Percentiles rank a stretch among this genome's conserved stretches.
Conservation (phyloP, 1,140 invertebrate species). For the Argopecten irradians region DNA sequence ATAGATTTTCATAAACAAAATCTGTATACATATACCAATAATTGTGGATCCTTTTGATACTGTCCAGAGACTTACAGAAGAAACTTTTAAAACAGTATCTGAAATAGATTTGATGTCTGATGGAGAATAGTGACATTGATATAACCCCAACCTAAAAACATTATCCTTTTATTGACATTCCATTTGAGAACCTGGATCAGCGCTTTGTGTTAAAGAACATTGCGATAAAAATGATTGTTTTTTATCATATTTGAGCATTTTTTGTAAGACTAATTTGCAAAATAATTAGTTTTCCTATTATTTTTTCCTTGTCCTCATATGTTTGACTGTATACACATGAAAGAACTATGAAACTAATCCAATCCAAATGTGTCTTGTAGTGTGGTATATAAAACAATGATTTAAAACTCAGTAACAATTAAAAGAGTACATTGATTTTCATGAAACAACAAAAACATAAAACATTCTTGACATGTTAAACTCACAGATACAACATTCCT, state of each 20-base stretch:
- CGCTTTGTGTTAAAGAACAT: no score
- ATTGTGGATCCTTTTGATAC: neutral
- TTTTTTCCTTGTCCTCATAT: no score
- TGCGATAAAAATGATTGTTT: neutral
- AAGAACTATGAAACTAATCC: neutral
- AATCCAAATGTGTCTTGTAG: neutral
- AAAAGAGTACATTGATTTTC: neutral
- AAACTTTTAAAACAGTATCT: neutral
- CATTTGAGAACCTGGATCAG: no score
- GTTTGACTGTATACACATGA: neutral
- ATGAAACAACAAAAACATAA: neutral
- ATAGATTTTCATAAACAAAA: neutral
- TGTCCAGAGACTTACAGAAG: neutral
- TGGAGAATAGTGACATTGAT: no score
- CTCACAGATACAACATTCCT: neutral
- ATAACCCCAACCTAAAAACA: no score
- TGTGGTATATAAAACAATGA: neutral
- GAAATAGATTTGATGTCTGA: no score
- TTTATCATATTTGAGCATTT: neutral
- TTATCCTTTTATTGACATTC: no score
- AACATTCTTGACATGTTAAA: neutral
- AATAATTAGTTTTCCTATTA: no score
- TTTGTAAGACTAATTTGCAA: neutral
- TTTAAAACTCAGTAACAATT: neutral
- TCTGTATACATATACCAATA: neutral